These are phyloP conservation scores for Chelon auratus DNA, from an alignment of 2,797 vertebrate species.

Conservation along the genomic window DNA sequence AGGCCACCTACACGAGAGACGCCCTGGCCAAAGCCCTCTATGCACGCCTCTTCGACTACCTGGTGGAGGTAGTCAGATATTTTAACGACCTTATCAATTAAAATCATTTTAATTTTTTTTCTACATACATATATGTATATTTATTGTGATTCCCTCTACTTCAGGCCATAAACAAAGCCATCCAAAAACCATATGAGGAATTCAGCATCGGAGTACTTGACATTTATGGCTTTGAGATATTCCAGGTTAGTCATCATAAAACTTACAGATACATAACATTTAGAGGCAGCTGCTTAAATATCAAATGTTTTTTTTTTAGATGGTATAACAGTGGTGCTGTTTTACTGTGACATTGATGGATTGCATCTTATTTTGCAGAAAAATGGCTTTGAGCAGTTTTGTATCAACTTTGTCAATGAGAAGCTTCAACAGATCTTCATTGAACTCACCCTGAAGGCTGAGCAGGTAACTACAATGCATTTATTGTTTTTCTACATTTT, in stretches of 20 bases:
- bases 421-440: conserved; percentile 99
- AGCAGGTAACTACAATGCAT: conserved; percentile 87
- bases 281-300: conserved; percentile 8
- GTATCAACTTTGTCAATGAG: conserved; percentile 99
- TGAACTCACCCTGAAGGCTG: conserved; percentile 96
- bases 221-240: conserved; percentile 99
- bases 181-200: conserved; percentile 93
- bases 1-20: conserved; percentile 93
- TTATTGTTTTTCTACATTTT: background rate
- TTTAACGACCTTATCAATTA: background rate
- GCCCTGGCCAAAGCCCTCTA: conserved; percentile 98
- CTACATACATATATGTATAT: background rate
- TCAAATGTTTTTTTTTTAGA: conserved; percentile 5
- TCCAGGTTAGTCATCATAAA: conserved; percentile 85
- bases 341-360: conserved; percentile 14
- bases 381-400: conserved; percentile 99
- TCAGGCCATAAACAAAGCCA: conserved; percentile 94
- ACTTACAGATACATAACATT: conserved; percentile 18
- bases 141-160: conserved; percentile 3
- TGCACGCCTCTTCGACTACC: conserved; percentile 92
- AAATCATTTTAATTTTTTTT: background rate
- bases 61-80: conserved; percentile 89
- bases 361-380: conserved; percentile 79
- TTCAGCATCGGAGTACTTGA: conserved; percentile 95
- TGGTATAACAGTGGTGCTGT: background rate